These are phyloP conservation scores for Pantherophis alleghaniensis DNA, from an alignment of 2,797 vertebrate genomes.

Conservation along the genomic window DNA sequence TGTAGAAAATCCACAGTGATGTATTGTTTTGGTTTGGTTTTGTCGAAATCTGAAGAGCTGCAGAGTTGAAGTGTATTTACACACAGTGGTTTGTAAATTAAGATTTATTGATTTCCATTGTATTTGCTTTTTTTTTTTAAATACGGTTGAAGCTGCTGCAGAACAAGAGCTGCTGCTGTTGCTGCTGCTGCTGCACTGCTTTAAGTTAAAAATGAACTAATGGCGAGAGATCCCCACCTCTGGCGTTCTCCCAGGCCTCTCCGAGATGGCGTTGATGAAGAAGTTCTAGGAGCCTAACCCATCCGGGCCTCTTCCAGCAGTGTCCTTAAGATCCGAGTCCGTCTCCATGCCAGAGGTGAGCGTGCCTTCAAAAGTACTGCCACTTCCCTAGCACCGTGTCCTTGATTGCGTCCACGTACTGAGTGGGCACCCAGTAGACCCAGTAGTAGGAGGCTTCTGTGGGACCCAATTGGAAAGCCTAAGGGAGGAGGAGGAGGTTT, in stretches of 20 bases:
- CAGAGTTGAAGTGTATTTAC: slow-evolving; percentile 73
- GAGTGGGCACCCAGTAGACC: slow-evolving; percentile 99
- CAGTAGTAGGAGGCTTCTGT: slow-evolving; percentile 99
- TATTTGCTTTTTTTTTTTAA: slow-evolving; percentile 67
- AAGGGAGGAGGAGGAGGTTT: slow-evolving; percentile 33
- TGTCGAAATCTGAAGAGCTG: slow-evolving; percentile 67
- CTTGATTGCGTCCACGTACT: slow-evolving; percentile 99
- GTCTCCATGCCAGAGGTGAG: slow-evolving; percentile 93
- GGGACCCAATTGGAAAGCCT: slow-evolving; percentile 98
- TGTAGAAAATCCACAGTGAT: slow-evolving; percentile 60
- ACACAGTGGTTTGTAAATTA: slow-evolving; percentile 69
- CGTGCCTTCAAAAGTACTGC: slow-evolving; percentile 99
- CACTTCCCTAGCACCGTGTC: slow-evolving; percentile 99
- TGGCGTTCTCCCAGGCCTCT: slow-evolving; percentile 76
- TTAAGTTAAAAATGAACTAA: slow-evolving; percentile 82
- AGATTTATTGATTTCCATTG: slow-evolving; percentile 76
- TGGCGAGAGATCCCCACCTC: slow-evolving; percentile 80
- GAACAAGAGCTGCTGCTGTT: slow-evolving; percentile 63
- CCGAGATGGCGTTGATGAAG: slow-evolving; percentile 65
- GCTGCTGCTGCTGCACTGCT: slow-evolving; percentile 55
- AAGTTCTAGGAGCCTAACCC: slow-evolving; percentile 74
- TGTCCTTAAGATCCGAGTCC: slow-evolving; percentile 81
- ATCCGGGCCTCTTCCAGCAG: slow-evolving; percentile 80
- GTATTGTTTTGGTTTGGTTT: slow-evolving; percentile 47
- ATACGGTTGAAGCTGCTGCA: slow-evolving; percentile 78